Evolutionary conservation across 1,140 invertebrate species (phyloP).

Genomic region (Caenorhabditis briggsae): DNA sequence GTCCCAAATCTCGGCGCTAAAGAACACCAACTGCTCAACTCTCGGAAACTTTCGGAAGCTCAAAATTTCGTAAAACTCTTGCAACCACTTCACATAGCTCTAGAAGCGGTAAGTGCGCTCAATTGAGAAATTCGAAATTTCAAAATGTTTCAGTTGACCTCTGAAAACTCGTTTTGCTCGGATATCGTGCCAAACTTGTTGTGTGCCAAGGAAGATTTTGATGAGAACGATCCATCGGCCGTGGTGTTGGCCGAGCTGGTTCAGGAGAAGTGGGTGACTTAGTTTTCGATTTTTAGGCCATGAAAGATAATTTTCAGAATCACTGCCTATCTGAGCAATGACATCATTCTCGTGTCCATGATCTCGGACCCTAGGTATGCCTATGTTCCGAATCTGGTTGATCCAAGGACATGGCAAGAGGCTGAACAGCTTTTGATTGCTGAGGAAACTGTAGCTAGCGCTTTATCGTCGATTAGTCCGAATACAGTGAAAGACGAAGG

Average conservation of each 20-base stretch:
- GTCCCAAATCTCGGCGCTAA: too few relatives aligned
- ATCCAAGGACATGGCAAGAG: not conserved
- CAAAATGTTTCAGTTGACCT: not conserved
- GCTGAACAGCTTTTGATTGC: not conserved
- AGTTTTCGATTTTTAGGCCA: too few relatives aligned
- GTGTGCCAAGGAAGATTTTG: not conserved
- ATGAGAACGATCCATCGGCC: not conserved
- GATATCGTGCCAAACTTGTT: slow-evolving; percentile 13
- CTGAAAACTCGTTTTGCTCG: not conserved
- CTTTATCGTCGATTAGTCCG: too few relatives aligned
- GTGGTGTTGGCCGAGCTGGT: not conserved
- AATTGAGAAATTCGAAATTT: not conserved
- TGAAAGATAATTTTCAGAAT: not conserved
- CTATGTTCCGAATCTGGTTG: not conserved
- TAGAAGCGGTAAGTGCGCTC: not conserved
- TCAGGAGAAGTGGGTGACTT: not conserved
- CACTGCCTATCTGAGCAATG: not conserved
- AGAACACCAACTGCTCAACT: too few relatives aligned
- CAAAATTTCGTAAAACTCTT: not conserved
- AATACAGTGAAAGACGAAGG: too few relatives aligned
- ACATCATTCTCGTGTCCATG: not conserved
- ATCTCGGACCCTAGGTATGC: not conserved
- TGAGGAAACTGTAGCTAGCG: not conserved
- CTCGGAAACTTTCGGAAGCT: too few relatives aligned
- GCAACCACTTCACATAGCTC: not conserved